Conservation (phyloP, 2,113 vertebrate genomes). For the Phrynocephalus versicolor region DNA sequence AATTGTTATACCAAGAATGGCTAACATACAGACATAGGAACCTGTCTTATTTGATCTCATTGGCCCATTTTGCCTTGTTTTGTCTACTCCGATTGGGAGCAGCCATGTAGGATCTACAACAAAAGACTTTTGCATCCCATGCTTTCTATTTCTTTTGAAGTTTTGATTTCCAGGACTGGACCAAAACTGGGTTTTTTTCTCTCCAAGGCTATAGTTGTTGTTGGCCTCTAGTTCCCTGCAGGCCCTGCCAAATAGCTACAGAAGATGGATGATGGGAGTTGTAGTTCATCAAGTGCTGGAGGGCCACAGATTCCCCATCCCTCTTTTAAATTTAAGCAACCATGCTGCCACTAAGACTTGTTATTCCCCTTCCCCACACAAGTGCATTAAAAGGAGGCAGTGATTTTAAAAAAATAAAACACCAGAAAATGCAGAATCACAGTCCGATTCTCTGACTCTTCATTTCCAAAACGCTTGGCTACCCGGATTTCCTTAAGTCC, state of each 20-base stretch:
- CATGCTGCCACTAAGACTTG: background rate
- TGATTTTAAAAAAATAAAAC: background rate
- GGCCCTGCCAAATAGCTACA: background rate
- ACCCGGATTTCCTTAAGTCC: background rate
- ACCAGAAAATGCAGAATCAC: background rate
- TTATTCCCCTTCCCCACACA: background rate
- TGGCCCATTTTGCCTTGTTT: background rate
- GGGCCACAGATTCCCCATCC: background rate
- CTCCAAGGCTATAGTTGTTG: background rate
- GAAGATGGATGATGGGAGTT: background rate
- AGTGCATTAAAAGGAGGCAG: background rate
- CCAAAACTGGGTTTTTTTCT: background rate
- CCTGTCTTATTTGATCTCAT: background rate
- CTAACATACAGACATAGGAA: background rate
- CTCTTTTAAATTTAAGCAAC: background rate
- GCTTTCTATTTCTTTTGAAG: background rate
- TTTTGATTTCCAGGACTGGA: background rate
- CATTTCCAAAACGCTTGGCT: background rate
- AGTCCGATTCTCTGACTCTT: background rate
- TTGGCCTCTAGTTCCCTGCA: background rate
- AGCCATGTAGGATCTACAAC: background rate
- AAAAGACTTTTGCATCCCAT: background rate
- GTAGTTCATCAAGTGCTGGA: background rate
- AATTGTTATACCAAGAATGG: no score
- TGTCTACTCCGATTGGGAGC: background rate